These are phyloP conservation scores for Neotragus pygmaeus DNA, from an alignment of 2,113 vertebrate genomes.

Conservation along the genomic window DNA sequence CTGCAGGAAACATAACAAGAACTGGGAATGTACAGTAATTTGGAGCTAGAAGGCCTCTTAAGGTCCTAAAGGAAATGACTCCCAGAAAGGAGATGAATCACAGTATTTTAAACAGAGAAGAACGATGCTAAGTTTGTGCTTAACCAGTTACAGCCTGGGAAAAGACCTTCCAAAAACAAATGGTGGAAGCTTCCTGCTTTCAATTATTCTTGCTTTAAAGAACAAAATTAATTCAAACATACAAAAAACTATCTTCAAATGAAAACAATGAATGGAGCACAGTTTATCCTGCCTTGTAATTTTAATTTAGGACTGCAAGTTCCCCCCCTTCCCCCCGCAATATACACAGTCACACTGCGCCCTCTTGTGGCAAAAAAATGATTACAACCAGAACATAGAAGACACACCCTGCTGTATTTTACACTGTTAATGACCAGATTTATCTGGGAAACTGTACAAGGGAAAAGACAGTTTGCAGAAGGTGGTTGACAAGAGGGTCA, in stretches of 20 bases:
- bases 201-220: constrained; percentile 32
- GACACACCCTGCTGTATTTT: not conserved
- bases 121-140: constrained; percentile 23
- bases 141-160: not conserved
- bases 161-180: not conserved
- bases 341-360: not conserved
- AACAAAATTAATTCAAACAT: constrained; percentile 25
- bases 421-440: not conserved
- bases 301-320: not conserved
- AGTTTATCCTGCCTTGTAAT: not conserved
- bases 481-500: not conserved
- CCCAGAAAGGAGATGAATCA: constrained; percentile 56
- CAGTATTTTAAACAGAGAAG: constrained; percentile 42
- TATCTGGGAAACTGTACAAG: not conserved
- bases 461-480: not conserved
- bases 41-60: constrained; percentile 39
- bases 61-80: constrained; percentile 53
- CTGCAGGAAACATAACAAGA: constrained; percentile 41
- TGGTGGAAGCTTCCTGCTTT: not conserved
- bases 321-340: not conserved
- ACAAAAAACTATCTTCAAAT: not conserved
- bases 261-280: not conserved
- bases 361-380: constrained; percentile 44
- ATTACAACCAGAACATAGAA: not conserved
- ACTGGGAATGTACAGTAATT: constrained; percentile 51